Evolutionary conservation across 2,113 vertebrate genomes (phyloP), one percentile per base, ranked within the genome.

Genomic region (Alces alces): DNA sequence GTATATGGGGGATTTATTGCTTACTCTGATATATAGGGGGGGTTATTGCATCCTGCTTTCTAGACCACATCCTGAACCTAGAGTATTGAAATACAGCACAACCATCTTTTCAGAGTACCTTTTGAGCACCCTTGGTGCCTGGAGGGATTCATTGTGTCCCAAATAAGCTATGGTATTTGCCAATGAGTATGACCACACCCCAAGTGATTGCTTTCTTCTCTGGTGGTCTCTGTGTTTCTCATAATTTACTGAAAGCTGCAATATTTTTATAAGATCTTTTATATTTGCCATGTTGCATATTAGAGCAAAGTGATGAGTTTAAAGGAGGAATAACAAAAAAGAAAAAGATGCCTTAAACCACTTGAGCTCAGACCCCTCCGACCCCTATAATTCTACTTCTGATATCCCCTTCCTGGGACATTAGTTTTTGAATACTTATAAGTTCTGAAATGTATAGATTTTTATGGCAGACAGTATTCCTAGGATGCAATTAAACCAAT

Each of bases 371-470:
- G 64, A 80, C 16, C 60, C 79, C 79, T 45, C n/a, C 55, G 54
- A 61, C 43, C 21, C 45, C 27, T 80, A 15, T 70, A 70, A 70
- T 89, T 95, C 50, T 57, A 87, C 50, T 91, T 95, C 39, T 57
- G n/a, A 92, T 93, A 43, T 70, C 60, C 55, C 45, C 61, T 97
- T 95, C 79, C 61, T 89, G n/a, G 76, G 97, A 93, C 57, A 97
- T 86, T 89, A 80, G 91, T 86, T 95, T 97, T 97, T 80, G 39
- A 89, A 86, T 89, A 88, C 17, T 92, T 97, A 76, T 10, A 30
- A 96, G 55, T 96, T 98, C 95, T 97, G 97, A 98, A 97, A 97
- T 97, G 12, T 92, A 39, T 93, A 93, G 73, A 60, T 89, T 96
- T 91, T 96, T 89, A 90, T 97, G 94, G 93, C 76, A 92, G 86